Base-by-base conservation (phyloP, 2,888 invertebrate species). In the Lasioglossum calceatum region DNA sequence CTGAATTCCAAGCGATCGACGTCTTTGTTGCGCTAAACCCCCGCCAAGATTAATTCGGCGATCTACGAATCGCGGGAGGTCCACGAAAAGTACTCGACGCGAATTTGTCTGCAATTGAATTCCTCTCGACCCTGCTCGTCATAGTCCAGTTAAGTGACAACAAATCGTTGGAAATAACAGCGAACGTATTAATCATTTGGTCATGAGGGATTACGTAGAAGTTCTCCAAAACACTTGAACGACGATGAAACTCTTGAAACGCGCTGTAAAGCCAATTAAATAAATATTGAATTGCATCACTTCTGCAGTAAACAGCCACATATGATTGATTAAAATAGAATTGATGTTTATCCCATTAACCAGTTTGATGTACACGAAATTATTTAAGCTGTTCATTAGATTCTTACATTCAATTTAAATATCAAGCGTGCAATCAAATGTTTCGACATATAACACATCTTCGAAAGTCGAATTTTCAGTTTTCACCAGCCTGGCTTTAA, bases 1-100 rank as follows among this genome's bases (percentile, higher is more conserved):
- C 16, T 0, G 77, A 67, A n/a, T 67, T 77, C 44, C 61, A 42
- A 44, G 27, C 61, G 42, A 76, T 76, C 42, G n/a, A 58, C 72
- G 27, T 27, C 72, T 44, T 44, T 44, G 72, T 44, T 70, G 12
- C 23, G 23, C 23, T 4, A 12, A 8, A 2, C 70, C 39, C 23
- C 4, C 1, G 39, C 70, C 8, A 36, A 70, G 70, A 70, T 70
- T 70, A 70, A 70, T 32, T 64, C 32, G 32, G 16, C 32, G 64
- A 32, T 36, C 64, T 16, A 19, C 64, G 64, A 32, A 32, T 32
- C 32, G 64, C 27, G 2, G 64, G 64, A 36, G 16, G 8, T 36
- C 16, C 32, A 32, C 19, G 32, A 64, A 32, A 64, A 64, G 19
- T 32, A 8, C 8, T 16, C 32, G 32, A 64, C 8, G 32, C 64